These are phyloP conservation scores for Cynaeus angustus DNA, from an alignment of 2,888 invertebrate genomes.

Conservation along the genomic window DNA sequence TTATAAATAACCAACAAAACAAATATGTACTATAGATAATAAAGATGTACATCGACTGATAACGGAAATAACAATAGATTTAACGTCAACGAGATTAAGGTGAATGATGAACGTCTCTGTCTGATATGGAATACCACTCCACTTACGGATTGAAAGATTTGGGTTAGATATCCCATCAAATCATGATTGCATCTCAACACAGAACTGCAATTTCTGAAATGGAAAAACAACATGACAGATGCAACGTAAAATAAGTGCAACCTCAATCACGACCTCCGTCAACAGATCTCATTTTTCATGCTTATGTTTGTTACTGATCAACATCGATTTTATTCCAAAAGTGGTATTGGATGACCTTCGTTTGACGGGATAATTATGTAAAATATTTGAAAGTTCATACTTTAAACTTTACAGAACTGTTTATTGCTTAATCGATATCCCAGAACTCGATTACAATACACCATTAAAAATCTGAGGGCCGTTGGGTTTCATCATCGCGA, in stretches of 20 bases:
- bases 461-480: slow-evolving; percentile 6
- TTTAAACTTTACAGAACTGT: slow-evolving; percentile 6
- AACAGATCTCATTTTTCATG: no score
- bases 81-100: slow-evolving; percentile 45
- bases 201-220: background rate
- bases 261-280: slow-evolving; percentile 7
- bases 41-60: slow-evolving; percentile 44
- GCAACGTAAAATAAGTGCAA: slow-evolving; percentile 15
- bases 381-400: slow-evolving; percentile 40
- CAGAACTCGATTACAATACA: background rate
- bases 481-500: slow-evolving; percentile 28
- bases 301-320: background rate
- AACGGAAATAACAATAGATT: slow-evolving; percentile 34
- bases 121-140: background rate
- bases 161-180: slow-evolving; percentile 16
- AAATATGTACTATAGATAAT: slow-evolving; percentile 48
- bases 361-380: slow-evolving; percentile 28
- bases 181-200: background rate
- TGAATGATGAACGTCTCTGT: slow-evolving; percentile 29
- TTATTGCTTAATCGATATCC: slow-evolving; percentile 22
- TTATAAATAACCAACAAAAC: slow-evolving; percentile 40
- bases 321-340: slow-evolving; percentile 19
- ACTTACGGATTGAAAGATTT: background rate
- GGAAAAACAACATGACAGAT: background rate
- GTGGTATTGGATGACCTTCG: slow-evolving; percentile 31